A percentile compares a stretch with the other conserved stretches of the same genome.
phyloP scores from a whole-genome alignment of 2,113 vertebrate species.

The Zapornia atra region DNA sequence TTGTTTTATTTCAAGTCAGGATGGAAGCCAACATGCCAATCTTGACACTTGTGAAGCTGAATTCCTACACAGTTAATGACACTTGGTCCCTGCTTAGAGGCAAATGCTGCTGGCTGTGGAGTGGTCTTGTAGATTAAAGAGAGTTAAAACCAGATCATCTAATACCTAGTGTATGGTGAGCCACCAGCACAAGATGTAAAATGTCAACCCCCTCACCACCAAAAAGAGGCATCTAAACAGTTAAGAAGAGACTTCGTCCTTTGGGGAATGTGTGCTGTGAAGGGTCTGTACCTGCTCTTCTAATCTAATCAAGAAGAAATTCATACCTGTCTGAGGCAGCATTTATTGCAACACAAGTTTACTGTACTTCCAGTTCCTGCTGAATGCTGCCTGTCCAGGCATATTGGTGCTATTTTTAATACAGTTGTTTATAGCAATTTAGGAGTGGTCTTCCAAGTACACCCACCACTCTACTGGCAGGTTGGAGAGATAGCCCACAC shows the following conservation, averaged over 20 bases:
- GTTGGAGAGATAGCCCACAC: neutral
- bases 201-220: neutral
- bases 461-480: neutral
- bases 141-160: neutral
- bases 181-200: neutral
- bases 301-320: neutral
- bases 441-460: neutral
- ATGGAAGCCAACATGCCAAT: neutral
- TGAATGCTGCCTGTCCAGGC: neutral
- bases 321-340: neutral
- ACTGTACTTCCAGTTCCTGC: neutral
- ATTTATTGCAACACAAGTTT: neutral
- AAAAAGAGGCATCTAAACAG: neutral
- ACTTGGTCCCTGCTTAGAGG: neutral
- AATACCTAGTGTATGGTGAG: neutral
- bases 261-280: neutral
- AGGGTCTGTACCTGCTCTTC: neutral
- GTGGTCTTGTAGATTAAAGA: neutral
- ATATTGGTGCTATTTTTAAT: neutral
- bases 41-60: neutral
- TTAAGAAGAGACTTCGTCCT: neutral
- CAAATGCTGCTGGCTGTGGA: neutral
- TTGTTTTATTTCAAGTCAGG: neutral
- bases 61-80: neutral
- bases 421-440: neutral